Evolutionary conservation across 2,113 vertebrate genomes (phyloP).

Genomic region (Bucco capensis): DNA sequence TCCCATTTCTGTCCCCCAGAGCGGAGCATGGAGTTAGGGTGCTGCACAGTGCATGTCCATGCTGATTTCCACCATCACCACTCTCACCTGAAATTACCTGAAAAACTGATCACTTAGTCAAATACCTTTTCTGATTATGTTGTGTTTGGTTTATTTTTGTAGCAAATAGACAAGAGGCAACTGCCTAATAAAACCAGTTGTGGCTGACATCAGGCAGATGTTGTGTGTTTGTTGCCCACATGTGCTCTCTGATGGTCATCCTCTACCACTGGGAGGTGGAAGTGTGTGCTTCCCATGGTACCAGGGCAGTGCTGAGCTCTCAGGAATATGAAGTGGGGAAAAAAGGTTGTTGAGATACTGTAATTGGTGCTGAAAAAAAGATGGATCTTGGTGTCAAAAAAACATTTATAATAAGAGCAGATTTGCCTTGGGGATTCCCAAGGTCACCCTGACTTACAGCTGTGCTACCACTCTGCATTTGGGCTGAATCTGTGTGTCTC

Average conservation of each 20-base stretch:
- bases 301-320: neutral
- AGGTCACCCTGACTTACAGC: neutral
- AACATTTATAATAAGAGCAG: neutral
- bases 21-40: rapidly evolving
- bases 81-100: neutral
- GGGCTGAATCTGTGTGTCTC: neutral
- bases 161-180: neutral
- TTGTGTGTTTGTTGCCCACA: rapidly evolving
- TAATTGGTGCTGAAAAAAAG: neutral
- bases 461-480: rapidly evolving
- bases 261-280: neutral
- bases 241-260: neutral
- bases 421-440: neutral
- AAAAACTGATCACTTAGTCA: neutral
- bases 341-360: neutral
- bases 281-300: rapidly evolving
- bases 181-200: neutral
- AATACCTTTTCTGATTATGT: neutral
- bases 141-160: neutral
- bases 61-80: neutral
- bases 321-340: neutral
- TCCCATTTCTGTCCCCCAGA: neutral
- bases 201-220: neutral
- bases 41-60: rapidly evolving
- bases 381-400: neutral